A percentile compares a stretch with the other conserved stretches of the same genome.
Conservation (phyloP, 2,113 vertebrate species). For the Chrysochloris asiatica region DNA sequence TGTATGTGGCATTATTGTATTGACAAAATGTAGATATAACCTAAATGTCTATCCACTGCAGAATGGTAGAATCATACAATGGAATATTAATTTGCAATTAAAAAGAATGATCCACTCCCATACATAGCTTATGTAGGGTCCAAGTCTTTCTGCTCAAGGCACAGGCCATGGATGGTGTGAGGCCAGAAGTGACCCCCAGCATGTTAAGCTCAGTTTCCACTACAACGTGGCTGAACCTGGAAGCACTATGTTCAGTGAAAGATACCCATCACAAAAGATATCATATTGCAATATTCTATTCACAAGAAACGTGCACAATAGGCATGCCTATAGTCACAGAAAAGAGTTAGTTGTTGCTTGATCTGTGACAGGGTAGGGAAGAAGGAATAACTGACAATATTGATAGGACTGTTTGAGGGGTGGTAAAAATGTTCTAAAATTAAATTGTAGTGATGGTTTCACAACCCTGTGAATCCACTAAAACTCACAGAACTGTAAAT, state of each 20-base stretch:
- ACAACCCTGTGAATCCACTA: neutral
- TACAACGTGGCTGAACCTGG: neutral
- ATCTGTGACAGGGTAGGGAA: neutral
- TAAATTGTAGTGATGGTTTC: neutral
- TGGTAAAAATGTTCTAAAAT: neutral
- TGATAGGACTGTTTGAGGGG: neutral
- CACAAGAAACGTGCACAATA: neutral
- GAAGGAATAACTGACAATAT: neutral
- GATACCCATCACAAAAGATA: neutral
- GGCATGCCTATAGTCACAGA: neutral
- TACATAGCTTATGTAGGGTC: too few species aligned
- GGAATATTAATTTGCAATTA: too few species aligned
- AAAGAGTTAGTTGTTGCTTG: neutral
- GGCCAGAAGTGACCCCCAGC: neutral
- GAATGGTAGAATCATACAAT: neutral
- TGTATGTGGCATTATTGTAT: neutral
- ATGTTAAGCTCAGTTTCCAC: neutral
- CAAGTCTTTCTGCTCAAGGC: too few species aligned
- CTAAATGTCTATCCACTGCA: neutral
- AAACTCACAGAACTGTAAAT: neutral
- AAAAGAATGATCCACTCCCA: too few species aligned
- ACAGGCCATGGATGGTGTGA: neutral
- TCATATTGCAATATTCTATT: neutral
- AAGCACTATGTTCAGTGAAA: neutral
- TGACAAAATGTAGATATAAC: neutral